These are phyloP conservation scores for Meiosimyza platycephala DNA, from an alignment of 2,888 invertebrate genomes.

Conservation along the genomic window DNA sequence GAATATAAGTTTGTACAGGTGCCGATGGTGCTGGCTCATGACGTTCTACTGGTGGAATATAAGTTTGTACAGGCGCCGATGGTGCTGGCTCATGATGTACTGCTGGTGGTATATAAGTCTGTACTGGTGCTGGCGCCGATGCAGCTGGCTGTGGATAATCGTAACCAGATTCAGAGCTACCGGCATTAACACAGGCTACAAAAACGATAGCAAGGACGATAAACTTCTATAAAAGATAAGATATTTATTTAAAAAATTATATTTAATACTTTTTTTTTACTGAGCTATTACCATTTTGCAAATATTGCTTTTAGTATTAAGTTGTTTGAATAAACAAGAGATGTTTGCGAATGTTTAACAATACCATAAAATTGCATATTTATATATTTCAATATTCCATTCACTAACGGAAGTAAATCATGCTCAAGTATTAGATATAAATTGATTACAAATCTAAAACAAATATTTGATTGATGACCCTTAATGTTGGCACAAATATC, in stretches of 20 bases:
- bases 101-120: conserved; percentile 38
- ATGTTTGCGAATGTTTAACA: no score
- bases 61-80: conserved; percentile 18
- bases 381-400: no score
- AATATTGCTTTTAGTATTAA: no score
- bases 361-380: no score
- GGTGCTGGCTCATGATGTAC: conserved; percentile 23
- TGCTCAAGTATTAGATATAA: no score
- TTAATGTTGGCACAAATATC: no score
- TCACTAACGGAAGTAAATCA: no score
- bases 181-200: conserved; percentile 37
- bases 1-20: conserved; percentile 30
- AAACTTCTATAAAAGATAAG: conserved; percentile 39
- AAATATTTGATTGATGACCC: no score
- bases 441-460: no score
- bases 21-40: conserved; percentile 22
- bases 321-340: no score
- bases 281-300: no score
- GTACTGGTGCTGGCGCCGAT: conserved; percentile 23
- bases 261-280: not conserved
- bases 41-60: conserved; percentile 17
- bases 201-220: conserved; percentile 32
- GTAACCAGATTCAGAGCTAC: conserved; percentile 43
- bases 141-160: conserved; percentile 38
- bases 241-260: not conserved